Percentiles rank a stretch among this genome's conserved stretches.
These are phyloP conservation scores for Haemorhous mexicanus DNA, from an alignment of 2,113 vertebrate species.

Conservation along the genomic window DNA sequence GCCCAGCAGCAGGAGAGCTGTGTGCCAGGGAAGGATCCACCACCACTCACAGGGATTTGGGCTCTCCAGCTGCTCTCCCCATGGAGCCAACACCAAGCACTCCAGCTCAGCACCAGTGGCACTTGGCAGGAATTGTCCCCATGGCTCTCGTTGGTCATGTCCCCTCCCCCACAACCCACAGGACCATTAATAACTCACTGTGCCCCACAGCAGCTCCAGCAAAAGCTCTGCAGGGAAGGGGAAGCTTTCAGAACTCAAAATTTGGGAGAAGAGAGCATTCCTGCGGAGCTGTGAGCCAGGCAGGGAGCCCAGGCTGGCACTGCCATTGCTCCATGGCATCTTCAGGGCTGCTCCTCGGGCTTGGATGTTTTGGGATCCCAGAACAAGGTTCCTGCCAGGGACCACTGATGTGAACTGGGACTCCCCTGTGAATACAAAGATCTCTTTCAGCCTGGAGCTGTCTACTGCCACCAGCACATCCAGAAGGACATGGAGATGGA, in stretches of 20 bases:
- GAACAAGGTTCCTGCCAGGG: not conserved
- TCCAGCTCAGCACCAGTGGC: fast-evolving
- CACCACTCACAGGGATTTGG: no score
- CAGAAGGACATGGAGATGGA: not conserved
- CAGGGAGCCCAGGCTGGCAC: not conserved
- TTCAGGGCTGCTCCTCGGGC: not conserved
- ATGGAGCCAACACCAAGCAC: fast-evolving
- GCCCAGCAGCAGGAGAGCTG: not conserved
- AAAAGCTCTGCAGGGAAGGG: not conserved
- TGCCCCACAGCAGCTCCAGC: not conserved
- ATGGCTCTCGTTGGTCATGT: not conserved
- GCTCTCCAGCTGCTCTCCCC: not conserved
- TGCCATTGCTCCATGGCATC: not conserved
- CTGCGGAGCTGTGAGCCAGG: not conserved
- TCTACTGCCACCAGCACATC: not conserved
- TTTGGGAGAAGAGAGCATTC: not conserved
- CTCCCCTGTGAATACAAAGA: fast-evolving
- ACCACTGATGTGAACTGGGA: not conserved
- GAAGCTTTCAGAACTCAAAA: not conserved
- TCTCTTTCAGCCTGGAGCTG: not conserved
- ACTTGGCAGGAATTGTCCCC: not conserved
- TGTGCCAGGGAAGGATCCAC: not conserved
- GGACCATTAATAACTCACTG: fast-evolving
- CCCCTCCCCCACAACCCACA: not conserved
- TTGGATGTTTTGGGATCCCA: not conserved